Percentiles rank a stretch among this genome's conserved stretches.
Evolutionary conservation across 2,797 vertebrate genomes (phyloP).

Genomic region (Anableps anableps): DNA sequence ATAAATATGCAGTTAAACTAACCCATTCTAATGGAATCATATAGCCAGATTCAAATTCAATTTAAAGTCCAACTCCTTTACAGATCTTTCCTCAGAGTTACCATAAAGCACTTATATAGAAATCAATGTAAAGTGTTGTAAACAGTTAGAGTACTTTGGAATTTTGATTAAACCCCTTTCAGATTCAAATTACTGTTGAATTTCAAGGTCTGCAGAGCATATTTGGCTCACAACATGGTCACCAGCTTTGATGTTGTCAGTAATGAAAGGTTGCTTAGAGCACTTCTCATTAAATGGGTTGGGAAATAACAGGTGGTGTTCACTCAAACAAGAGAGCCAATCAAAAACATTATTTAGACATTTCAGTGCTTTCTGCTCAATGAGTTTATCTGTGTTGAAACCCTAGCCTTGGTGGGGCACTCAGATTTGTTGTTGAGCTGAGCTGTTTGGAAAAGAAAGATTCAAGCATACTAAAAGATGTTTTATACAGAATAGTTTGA

Average conservation of each 20-base stretch:
- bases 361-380: neutral
- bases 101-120: neutral
- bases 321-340: neutral
- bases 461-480: neutral
- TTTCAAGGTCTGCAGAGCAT: conserved; percentile 6
- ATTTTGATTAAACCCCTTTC: conserved; percentile 1
- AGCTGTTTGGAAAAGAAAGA: neutral
- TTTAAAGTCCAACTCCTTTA: neutral
- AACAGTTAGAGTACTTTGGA: neutral
- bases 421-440: neutral
- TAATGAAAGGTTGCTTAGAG: neutral
- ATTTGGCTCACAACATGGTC: neutral
- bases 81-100: neutral
- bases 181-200: neutral
- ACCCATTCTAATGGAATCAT: neutral
- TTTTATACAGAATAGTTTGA: neutral
- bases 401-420: neutral
- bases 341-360: neutral
- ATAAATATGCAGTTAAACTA: no score
- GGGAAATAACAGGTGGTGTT: neutral
- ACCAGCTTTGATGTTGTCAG: neutral
- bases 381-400: neutral
- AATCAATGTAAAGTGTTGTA: neutral
- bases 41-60: neutral
- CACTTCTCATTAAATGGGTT: neutral